Evolutionary conservation across 1,140 invertebrate genomes (phyloP).

Genomic region (Heliconius hewitsoni): DNA sequence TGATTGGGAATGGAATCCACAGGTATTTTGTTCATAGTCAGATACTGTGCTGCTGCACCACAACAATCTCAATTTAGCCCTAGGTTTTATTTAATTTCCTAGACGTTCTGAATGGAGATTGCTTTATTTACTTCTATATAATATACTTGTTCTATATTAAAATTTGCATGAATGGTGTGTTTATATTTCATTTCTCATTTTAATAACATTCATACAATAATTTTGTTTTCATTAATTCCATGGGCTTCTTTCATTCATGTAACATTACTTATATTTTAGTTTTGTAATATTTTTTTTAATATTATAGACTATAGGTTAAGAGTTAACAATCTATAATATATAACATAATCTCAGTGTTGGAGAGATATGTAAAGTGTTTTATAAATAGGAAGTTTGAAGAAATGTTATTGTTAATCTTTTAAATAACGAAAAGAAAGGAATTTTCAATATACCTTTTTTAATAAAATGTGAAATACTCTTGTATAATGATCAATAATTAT

Average conservation of each 20-base stretch:
- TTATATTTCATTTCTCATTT: constrained; percentile 16
- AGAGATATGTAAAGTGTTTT: neutral
- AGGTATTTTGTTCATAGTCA: no score
- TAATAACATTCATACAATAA: constrained; percentile 17
- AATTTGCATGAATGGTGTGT: constrained; percentile 27
- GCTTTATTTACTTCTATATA: no score
- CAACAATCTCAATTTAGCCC: no score
- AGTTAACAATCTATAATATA: no score
- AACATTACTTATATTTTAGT: constrained; percentile 5
- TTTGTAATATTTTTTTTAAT: neutral
- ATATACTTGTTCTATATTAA: constrained; percentile 13
- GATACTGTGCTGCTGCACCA: no score
- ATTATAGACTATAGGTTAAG: neutral
- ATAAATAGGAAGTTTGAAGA: neutral
- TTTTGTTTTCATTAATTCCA: neutral
- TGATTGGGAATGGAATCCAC: no score
- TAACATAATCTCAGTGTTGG: no score
- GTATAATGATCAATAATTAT: neutral
- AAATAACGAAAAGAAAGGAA: neutral
- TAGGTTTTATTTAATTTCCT: no score
- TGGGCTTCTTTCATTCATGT: neutral
- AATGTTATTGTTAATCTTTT: neutral
- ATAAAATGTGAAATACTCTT: neutral
- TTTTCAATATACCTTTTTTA: neutral
- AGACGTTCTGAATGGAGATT: no score